phyloP scores from a whole-genome alignment of 2,113 vertebrate genomes.

The Rhinolophus sinicus region DNA sequence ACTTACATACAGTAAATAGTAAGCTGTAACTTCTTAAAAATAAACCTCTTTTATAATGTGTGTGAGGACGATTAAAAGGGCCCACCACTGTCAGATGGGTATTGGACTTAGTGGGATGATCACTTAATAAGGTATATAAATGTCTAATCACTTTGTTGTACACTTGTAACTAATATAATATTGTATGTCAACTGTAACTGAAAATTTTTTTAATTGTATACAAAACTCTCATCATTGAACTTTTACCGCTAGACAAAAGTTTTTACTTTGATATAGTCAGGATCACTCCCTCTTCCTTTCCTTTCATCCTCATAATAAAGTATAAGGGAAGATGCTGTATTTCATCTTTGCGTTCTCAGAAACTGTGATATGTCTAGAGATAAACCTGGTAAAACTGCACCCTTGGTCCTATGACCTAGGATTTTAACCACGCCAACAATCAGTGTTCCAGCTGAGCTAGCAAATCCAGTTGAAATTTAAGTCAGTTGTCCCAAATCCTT shows the following conservation, averaged over 20 bases:
- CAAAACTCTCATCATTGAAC: neutral
- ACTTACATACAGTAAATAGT: neutral
- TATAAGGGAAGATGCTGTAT: neutral
- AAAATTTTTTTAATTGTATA: neutral
- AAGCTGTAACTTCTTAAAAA: constrained; percentile 27
- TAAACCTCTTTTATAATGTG: neutral
- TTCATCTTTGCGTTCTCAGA: neutral
- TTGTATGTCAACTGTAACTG: neutral
- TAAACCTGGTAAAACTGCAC: neutral
- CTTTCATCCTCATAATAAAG: neutral
- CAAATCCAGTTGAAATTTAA: constrained; percentile 19
- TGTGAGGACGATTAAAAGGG: neutral
- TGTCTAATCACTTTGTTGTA: too few relatives aligned
- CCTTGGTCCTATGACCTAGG: neutral
- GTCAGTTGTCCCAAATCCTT: neutral
- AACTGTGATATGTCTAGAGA: neutral
- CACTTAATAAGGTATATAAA: neutral
- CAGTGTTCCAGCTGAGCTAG: neutral
- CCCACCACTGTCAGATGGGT: neutral
- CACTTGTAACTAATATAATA: neutral
- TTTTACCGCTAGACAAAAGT: neutral
- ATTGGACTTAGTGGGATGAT: neutral
- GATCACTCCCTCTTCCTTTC: neutral
- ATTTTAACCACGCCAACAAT: neutral
- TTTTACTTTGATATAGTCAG: neutral